A percentile compares a stretch with the other conserved stretches of the same genome.
Conservation (phyloP, 2,113 vertebrate genomes). For the Aphelocoma coerulescens region DNA sequence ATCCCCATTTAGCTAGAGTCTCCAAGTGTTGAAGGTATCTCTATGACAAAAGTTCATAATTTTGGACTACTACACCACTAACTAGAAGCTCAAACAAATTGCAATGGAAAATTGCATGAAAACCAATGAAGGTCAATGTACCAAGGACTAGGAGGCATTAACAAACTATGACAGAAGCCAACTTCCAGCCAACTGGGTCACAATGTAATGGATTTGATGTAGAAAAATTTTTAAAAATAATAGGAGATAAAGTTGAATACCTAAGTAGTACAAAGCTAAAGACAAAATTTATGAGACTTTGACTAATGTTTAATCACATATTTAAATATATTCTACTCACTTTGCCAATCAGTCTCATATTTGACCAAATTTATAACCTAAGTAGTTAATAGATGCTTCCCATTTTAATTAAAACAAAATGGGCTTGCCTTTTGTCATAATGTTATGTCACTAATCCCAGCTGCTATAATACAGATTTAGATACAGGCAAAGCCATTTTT, state of each 20-base stretch:
- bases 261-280: background rate
- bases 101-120: background rate
- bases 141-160: background rate
- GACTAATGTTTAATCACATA: background rate
- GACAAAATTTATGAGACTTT: background rate
- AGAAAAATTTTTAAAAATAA: background rate
- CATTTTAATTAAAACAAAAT: conserved; percentile 12
- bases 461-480: background rate
- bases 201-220: background rate
- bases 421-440: background rate
- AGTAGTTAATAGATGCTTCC: background rate
- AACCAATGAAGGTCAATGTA: background rate
- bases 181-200: rapidly evolving
- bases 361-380: conserved; percentile 31
- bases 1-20: rapidly evolving
- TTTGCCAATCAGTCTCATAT: background rate
- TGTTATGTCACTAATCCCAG: background rate
- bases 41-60: background rate
- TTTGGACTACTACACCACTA: background rate
- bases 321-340: background rate
- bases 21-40: background rate
- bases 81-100: background rate
- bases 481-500: conserved; percentile 12
- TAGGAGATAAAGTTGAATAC: background rate
- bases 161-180: background rate